These are phyloP conservation scores for Simalia tracyae DNA, from an alignment of 2,797 vertebrate genomes.

Conservation along the genomic window DNA sequence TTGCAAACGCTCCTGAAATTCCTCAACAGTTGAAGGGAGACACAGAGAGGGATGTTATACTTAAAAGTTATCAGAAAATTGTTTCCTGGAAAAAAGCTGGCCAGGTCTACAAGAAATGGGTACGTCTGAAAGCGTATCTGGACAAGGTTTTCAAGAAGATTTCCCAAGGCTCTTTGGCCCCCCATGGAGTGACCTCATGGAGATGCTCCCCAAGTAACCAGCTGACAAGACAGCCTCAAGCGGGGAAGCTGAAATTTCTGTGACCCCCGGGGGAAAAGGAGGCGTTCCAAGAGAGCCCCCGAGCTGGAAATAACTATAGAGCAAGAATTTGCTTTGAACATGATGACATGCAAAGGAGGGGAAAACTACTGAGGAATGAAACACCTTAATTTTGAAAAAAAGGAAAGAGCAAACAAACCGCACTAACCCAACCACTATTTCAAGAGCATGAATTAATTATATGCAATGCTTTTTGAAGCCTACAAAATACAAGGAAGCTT, in stretches of 20 bases:
- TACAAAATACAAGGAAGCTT: conserved; percentile 48
- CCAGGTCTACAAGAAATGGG: background rate
- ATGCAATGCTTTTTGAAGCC: conserved; percentile 38
- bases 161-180: background rate
- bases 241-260: conserved; percentile 49
- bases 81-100: background rate
- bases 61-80: background rate
- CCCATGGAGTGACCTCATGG: conserved; percentile 12
- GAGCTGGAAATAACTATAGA: conserved; percentile 47
- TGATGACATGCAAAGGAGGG: conserved; percentile 64
- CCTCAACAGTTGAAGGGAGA: background rate
- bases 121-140: background rate
- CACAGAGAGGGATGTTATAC: background rate
- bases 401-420: conserved; percentile 48
- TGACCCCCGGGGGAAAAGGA: conserved; percentile 52
- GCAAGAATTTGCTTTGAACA: conserved; percentile 64
- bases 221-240: conserved; percentile 40
- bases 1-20: background rate
- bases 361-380: conserved; percentile 53
- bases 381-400: conserved; percentile 62
- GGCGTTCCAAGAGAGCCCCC: conserved; percentile 51
- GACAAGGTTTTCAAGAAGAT: too few species aligned
- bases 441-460: conserved; percentile 59
- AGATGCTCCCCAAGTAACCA: conserved; percentile 37
- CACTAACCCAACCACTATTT: conserved; percentile 62